Conservation (phyloP, 2,113 vertebrate species). For the Lichenostomus cassidix region DNA sequence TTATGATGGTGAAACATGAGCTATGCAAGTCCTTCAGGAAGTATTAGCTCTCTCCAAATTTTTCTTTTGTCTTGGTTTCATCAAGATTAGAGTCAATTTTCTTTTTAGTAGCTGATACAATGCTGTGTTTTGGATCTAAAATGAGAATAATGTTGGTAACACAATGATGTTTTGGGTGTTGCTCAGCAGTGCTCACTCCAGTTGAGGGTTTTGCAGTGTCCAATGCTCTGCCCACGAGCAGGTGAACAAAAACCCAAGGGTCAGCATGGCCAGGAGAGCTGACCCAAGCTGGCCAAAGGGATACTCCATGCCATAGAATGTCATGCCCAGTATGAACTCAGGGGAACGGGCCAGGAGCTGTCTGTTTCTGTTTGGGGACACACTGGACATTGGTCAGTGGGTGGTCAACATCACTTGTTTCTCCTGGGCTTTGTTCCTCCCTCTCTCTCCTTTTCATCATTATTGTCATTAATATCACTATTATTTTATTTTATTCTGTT, state of each 20-base stretch:
- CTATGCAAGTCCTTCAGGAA: neutral
- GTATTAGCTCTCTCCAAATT: neutral
- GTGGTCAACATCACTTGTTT: neutral
- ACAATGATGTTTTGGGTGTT: neutral
- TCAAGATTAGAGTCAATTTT: neutral
- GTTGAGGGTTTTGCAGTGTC: neutral
- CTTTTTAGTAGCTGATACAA: neutral
- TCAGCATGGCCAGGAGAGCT: neutral
- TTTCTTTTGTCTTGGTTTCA: neutral
- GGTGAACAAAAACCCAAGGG: neutral
- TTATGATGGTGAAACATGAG: neutral
- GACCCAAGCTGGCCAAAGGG: neutral
- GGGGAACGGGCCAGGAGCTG: rapidly evolving
- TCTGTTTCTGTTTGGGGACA: neutral
- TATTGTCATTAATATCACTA: too few species aligned
- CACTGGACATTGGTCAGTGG: rapidly evolving
- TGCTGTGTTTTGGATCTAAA: neutral
- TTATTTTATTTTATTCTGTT: neutral
- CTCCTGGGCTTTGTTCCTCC: neutral
- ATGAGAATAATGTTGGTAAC: neutral
- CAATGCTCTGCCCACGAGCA: neutral
- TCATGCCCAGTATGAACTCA: neutral
- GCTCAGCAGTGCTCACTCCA: neutral
- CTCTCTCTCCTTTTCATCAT: neutral
- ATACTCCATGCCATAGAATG: neutral